Conservation (phyloP, 1,140 invertebrate genomes). For the Phocides pigmalion region DNA sequence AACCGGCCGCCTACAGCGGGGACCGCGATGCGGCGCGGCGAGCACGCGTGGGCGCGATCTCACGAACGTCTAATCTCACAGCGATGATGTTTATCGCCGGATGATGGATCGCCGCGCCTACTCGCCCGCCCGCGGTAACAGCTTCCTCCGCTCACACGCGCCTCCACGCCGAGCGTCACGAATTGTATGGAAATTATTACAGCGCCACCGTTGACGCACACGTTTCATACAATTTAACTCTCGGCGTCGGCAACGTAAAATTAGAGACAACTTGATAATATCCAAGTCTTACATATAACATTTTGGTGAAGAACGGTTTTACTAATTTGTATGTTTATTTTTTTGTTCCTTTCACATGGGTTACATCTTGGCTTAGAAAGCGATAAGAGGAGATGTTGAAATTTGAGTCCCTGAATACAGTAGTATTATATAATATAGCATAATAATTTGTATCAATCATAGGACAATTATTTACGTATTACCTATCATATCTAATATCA, state of each 20-base stretch:
- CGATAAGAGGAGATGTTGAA: no score
- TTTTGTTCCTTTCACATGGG: no score
- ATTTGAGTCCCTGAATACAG: no score
- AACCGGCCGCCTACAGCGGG: constrained; percentile 15
- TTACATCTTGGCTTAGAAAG: no score
- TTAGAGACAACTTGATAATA: neutral
- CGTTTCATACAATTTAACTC: constrained; percentile 9
- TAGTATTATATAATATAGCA: no score
- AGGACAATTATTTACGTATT: no score
- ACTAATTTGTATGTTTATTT: no score
- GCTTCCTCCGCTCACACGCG: constrained; percentile 38
- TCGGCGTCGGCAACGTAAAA: constrained; percentile 4
- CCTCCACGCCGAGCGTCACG: constrained; percentile 4
- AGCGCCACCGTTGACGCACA: constrained; percentile 20
- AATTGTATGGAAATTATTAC: constrained; percentile 27
- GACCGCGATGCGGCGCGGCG: constrained; percentile 42
- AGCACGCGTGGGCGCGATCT: constrained; percentile 46
- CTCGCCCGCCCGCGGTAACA: constrained; percentile 40
- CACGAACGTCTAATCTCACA: constrained; percentile 52
- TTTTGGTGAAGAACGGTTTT: no score
- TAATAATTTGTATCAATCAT: no score
- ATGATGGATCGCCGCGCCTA: constrained; percentile 61
- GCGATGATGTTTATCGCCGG: constrained; percentile 63
- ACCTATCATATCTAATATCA: no score
- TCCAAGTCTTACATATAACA: no score